Evolutionary conservation across 2,888 invertebrate genomes (phyloP).

Genomic region (Rosalia funebris): DNA sequence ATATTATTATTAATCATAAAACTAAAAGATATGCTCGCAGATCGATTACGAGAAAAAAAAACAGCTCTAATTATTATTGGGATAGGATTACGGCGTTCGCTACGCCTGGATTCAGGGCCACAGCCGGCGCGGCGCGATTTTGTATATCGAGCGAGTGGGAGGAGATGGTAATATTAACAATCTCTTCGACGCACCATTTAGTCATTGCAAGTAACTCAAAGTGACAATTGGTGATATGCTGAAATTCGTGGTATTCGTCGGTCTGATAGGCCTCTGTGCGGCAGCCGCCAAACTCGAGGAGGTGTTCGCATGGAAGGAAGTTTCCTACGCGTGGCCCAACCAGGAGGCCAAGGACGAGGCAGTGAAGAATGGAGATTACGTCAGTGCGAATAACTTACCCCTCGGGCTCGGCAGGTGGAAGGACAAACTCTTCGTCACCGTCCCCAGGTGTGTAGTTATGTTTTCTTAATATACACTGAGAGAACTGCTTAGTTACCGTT

Average conservation of each 20-base stretch:
- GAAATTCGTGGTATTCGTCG: conserved; percentile 24
- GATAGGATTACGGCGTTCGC: background rate
- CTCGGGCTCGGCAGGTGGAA: conserved; percentile 78
- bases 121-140: background rate
- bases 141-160: conserved; percentile 25
- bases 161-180: conserved; percentile 38
- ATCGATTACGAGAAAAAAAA: no score
- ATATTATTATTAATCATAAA: no score
- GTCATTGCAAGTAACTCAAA: conserved; percentile 8
- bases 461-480: background rate
- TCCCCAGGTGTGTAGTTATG: conserved; percentile 67
- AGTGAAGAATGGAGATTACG: conserved; percentile 70
- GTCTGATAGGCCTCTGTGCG: conserved; percentile 59
- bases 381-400: conserved; percentile 75
- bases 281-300: conserved; percentile 64
- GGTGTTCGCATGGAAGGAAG: conserved; percentile 76
- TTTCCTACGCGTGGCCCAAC: conserved; percentile 75
- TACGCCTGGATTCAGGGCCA: conserved; percentile 14
- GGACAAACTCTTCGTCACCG: conserved; percentile 75
- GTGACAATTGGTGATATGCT: conserved; percentile 28
- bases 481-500: no score
- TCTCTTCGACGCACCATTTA: conserved; percentile 17
- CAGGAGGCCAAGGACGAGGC: conserved; percentile 70
- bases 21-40: no score
- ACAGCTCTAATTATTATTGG: no score